Conservation (phyloP, 2,888 invertebrate genomes). For the Rotaria socialis region DNA sequence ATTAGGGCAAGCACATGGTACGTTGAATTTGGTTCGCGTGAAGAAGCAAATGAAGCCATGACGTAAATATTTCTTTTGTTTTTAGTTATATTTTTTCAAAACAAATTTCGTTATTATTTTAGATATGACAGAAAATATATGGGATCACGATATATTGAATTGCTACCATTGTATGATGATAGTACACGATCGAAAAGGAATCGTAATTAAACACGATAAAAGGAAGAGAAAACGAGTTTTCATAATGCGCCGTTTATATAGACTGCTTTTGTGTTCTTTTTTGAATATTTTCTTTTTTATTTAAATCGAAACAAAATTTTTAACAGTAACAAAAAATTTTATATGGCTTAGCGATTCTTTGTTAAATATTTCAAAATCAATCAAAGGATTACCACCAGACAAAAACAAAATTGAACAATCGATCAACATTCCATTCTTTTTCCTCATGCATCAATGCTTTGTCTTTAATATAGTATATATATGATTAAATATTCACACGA, state of each 20-base stretch:
- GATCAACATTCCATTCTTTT: too few relatives aligned
- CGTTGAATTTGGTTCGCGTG: constrained; percentile 23
- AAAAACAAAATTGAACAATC: background rate
- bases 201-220: background rate
- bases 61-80: background rate
- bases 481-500: too few relatives aligned
- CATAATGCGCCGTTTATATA: background rate
- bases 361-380: background rate
- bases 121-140: constrained; percentile 27
- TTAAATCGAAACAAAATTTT: too few relatives aligned
- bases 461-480: too few relatives aligned
- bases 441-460: too few relatives aligned
- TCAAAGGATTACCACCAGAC: background rate
- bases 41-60: constrained; percentile 30
- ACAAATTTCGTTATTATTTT: too few relatives aligned
- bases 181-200: background rate
- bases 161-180: constrained; percentile 12
- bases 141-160: constrained; percentile 23
- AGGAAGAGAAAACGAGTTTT: background rate
- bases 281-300: background rate
- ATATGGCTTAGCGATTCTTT: too few relatives aligned
- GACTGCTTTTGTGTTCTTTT: background rate
- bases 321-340: too few relatives aligned
- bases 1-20: background rate
- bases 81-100: too few relatives aligned